Conservation (phyloP, 2,113 vertebrate genomes). For the Dendropsophus ebraccatus region DNA sequence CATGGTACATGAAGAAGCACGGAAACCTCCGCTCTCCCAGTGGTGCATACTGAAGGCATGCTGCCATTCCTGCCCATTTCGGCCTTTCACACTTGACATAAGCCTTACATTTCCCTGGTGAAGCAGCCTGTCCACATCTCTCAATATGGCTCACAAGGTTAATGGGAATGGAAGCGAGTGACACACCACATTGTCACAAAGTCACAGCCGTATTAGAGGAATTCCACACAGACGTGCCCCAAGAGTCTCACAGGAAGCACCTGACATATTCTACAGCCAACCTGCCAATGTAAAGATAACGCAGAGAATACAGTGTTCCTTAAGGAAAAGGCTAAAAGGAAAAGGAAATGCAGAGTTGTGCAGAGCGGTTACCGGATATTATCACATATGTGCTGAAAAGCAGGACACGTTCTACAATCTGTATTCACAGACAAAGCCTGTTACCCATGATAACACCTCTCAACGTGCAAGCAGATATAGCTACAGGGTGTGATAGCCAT, state of each 20-base stretch:
- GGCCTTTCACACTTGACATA: background rate
- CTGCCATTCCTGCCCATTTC: background rate
- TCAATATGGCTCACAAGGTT: background rate
- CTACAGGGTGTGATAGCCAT: too few species aligned
- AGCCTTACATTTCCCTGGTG: too few species aligned
- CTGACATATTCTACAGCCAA: background rate
- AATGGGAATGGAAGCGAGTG: background rate
- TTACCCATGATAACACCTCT: background rate
- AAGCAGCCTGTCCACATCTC: background rate
- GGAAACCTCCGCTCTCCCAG: background rate
- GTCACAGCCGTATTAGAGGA: background rate
- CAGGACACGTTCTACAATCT: background rate
- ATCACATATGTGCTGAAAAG: background rate
- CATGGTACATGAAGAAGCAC: background rate
- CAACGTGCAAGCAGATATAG: background rate
- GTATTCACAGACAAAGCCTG: background rate
- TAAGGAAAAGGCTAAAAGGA: background rate
- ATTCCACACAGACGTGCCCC: background rate
- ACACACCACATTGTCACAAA: background rate
- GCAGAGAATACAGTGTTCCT: background rate
- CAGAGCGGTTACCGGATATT: background rate
- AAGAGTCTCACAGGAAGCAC: constrained; percentile 14
- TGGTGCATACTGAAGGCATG: too few species aligned
- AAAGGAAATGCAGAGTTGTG: constrained; percentile 2
- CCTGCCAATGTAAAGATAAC: background rate